Percentiles rank a stretch among this genome's conserved stretches.
Conservation (phyloP, 1,140 invertebrate genomes). For the Cataglyphis hispanica region DNA sequence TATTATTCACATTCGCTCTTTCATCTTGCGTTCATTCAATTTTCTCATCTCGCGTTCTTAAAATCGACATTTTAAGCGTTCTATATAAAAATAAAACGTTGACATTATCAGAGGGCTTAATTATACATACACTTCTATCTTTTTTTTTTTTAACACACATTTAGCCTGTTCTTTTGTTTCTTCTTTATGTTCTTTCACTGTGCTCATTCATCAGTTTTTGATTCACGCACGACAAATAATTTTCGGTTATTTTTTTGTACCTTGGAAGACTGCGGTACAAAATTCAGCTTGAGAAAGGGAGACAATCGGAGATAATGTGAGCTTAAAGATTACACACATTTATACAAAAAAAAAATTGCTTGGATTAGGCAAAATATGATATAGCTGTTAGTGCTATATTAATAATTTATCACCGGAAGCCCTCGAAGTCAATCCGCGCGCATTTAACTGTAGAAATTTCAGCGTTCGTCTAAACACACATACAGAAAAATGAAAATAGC, state of each 20-base stretch:
- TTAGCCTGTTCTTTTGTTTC: slow-evolving; percentile 33
- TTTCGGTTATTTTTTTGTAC: slow-evolving; percentile 73
- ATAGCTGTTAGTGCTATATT: slow-evolving; percentile 18
- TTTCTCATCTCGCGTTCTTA: slow-evolving; percentile 65
- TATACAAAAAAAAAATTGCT: slow-evolving; percentile 16
- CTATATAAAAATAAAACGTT: slow-evolving; percentile 86
- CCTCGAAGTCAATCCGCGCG: slow-evolving; percentile 46
- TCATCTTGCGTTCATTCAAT: slow-evolving; percentile 19
- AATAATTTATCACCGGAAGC: slow-evolving; percentile 51
- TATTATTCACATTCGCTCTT: slow-evolving; percentile 31
- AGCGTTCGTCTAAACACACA: neutral
- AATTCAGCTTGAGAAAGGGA: slow-evolving; percentile 41
- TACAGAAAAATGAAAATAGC: neutral
- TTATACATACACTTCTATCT: slow-evolving; percentile 69
- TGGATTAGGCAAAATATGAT: neutral
- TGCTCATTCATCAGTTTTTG: slow-evolving; percentile 58
- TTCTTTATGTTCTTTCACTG: slow-evolving; percentile 44
- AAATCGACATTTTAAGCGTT: slow-evolving; percentile 78
- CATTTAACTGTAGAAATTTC: neutral
- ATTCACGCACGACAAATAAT: slow-evolving; percentile 71
- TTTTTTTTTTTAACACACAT: slow-evolving; percentile 32
- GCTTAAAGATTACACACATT: neutral
- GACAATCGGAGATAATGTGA: neutral
- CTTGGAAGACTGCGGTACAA: slow-evolving; percentile 78
- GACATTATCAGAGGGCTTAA: slow-evolving; percentile 81